A percentile compares a stretch with the other conserved stretches of the same genome.
These are phyloP conservation scores for Drosophila equinoxialis DNA, from an alignment of 1,140 invertebrate species.

Conservation along the genomic window DNA sequence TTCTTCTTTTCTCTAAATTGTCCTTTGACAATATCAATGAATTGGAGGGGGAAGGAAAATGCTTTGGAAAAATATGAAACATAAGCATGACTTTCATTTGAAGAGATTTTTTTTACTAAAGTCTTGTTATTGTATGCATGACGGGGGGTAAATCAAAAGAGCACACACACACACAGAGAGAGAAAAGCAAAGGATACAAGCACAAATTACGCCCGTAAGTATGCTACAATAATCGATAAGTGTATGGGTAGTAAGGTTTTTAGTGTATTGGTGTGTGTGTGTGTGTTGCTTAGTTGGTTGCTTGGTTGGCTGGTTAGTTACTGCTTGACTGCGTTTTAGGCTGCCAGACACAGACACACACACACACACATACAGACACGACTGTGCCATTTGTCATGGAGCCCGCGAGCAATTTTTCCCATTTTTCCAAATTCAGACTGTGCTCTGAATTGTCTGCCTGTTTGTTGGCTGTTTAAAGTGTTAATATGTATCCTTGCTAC, in stretches of 20 bases:
- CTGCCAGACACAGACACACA: constrained; percentile 34
- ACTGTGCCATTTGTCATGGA: constrained; percentile 60
- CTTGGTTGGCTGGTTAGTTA: constrained; percentile 33
- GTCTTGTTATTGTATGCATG: too few relatives aligned
- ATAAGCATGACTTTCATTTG: constrained; percentile 63
- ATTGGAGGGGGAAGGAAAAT: neutral
- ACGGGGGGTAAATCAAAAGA: constrained; percentile 32
- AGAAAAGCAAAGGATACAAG: neutral
- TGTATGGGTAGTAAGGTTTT: constrained; percentile 15
- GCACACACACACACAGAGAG: constrained; percentile 32
- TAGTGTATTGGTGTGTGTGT: constrained; percentile 41
- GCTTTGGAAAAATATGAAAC: constrained; percentile 23
- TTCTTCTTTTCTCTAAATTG: too few relatives aligned
- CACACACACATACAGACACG: constrained; percentile 29
- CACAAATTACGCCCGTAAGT: constrained; percentile 64
- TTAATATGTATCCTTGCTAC: constrained; percentile 52
- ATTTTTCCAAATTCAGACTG: constrained; percentile 17
- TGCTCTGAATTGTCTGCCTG: neutral
- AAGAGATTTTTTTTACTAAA: constrained; percentile 5
- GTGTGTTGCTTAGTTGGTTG: constrained; percentile 25
- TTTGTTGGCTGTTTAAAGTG: constrained; percentile 43
- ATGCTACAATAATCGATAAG: constrained; percentile 79
- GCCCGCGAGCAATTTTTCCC: constrained; percentile 46
- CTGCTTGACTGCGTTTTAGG: constrained; percentile 60
- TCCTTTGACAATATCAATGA: constrained; percentile 41